Percentiles rank a stretch among this genome's conserved stretches.
phyloP scores from a whole-genome alignment of 2,888 invertebrate species.

The Thecophora atra region DNA sequence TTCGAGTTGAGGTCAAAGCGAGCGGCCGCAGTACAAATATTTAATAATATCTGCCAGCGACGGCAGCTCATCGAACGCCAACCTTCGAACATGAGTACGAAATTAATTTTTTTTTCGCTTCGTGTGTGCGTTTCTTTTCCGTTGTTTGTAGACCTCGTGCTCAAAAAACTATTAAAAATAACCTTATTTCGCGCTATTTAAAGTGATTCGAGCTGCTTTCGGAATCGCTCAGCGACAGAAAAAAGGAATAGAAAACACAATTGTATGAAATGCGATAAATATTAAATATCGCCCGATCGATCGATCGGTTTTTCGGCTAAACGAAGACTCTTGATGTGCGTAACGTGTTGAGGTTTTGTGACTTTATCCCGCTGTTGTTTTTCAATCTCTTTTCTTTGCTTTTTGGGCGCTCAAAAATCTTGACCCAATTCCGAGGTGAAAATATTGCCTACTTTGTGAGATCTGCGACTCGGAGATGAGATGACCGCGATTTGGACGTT shows the following conservation, averaged over 20 bases:
- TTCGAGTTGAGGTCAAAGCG: slow-evolving; percentile 26
- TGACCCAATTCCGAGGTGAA: slow-evolving; percentile 21
- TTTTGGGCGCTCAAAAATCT: slow-evolving; percentile 3
- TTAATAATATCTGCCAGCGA: not conserved
- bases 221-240: not conserved
- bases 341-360: not conserved
- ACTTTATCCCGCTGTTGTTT: slow-evolving; percentile 7
- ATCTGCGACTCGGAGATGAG: not conserved
- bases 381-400: not conserved
- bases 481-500: not conserved
- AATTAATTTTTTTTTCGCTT: no score
- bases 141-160: slow-evolving; percentile 8
- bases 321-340: not conserved
- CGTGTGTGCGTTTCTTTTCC: slow-evolving; percentile 15
- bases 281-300: not conserved
- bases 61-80: slow-evolving; percentile 19
- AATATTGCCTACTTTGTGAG: not conserved
- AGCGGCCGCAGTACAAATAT: slow-evolving; percentile 9
- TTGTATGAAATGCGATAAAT: not conserved
- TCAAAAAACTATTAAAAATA: slow-evolving; percentile 9
- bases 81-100: slow-evolving; percentile 17
- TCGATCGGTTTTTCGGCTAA: not conserved
- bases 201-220: slow-evolving; percentile 9
- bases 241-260: not conserved
- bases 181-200: slow-evolving; percentile 17